Percentiles rank a stretch among this genome's conserved stretches.
phyloP scores from a whole-genome alignment of 2,888 invertebrate species.

The Oscheius myriophilus region DNA sequence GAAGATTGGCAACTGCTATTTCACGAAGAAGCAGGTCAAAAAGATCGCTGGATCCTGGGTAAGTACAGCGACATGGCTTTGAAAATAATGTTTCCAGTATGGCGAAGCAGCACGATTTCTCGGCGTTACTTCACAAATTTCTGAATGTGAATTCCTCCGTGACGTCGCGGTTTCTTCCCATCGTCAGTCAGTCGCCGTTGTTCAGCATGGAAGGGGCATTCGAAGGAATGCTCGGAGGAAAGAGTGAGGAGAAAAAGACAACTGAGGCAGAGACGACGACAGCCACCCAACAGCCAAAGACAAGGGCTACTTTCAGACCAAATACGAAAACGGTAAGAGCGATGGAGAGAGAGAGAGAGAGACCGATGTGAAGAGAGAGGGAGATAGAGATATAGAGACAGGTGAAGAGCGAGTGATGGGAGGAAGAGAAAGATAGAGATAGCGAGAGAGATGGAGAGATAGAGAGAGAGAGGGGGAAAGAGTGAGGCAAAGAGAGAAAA shows the following conservation, averaged over 20 bases:
- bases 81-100: constrained; percentile 16
- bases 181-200: constrained; percentile 47
- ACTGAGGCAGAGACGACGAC: constrained; percentile 1
- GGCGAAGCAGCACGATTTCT: constrained; percentile 42
- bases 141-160: constrained; percentile 55
- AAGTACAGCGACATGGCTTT: constrained; percentile 25
- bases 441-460: neutral
- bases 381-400: no score
- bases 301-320: constrained; percentile 20
- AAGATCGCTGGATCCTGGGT: neutral
- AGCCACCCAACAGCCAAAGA: neutral
- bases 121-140: constrained; percentile 45
- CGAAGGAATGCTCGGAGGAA: constrained; percentile 33
- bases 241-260: neutral
- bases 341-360: no score
- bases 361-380: no score
- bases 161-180: constrained; percentile 43
- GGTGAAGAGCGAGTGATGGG: no score
- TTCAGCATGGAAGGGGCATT: constrained; percentile 50
- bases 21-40: constrained; percentile 21
- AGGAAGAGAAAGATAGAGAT: no score
- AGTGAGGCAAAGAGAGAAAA: neutral
- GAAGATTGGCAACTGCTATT: constrained; percentile 37
- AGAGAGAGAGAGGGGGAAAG: neutral
- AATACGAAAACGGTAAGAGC: constrained; percentile 7